Evolutionary conservation across 2,797 vertebrate species (phyloP), one percentile per base, ranked within the genome.

Genomic region (Hippoglossus hippoglossus): DNA sequence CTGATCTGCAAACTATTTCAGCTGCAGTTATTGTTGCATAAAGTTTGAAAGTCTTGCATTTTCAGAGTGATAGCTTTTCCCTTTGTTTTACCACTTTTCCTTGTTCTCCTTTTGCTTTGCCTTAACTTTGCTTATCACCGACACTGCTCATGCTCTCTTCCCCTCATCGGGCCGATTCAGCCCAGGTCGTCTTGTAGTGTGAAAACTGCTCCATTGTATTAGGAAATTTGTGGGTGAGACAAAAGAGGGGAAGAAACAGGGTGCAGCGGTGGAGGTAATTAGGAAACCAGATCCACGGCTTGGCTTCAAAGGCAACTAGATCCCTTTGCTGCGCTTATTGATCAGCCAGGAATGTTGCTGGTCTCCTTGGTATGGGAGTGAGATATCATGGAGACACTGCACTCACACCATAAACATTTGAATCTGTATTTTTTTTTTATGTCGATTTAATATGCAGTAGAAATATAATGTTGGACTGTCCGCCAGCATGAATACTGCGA

Each of bases 281-380:
- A 92, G 90, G 90, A 92, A 94, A 94, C 89, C 93, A 94, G 93
- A 94, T 89, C 93, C 87, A 87, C 63, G 70, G 77, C 86, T 85
- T 44, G 22, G 77, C 88, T 91, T 94, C 90, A 93, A 92, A 93
- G 80, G 77, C 77, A 93, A 87, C 86, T 77, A 80, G 89, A 94
- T 94, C 89, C 88, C 86, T 91, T 90, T 83, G 90, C 90, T 88
- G 89, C 84, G 81, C 84, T 83, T 91, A 92, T 94, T 92, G 94
- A 94, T 95, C 89, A 90, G 73, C 61, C 62, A 80, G 82, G 82
- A 91, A 89, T 91, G 89, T 88, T 87, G 76, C 85, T 77, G 73
- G 73, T 84, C 82, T 90, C 75, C 44, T 70, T 67, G 71, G 66
- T 74, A 67, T 74, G 65, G 71, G 73, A 73, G 74, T 58, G 63